Percentiles rank a stretch among this genome's conserved stretches.
Evolutionary conservation across 2,797 vertebrate genomes (phyloP).

Genomic region (Siniperca undulata): DNA sequence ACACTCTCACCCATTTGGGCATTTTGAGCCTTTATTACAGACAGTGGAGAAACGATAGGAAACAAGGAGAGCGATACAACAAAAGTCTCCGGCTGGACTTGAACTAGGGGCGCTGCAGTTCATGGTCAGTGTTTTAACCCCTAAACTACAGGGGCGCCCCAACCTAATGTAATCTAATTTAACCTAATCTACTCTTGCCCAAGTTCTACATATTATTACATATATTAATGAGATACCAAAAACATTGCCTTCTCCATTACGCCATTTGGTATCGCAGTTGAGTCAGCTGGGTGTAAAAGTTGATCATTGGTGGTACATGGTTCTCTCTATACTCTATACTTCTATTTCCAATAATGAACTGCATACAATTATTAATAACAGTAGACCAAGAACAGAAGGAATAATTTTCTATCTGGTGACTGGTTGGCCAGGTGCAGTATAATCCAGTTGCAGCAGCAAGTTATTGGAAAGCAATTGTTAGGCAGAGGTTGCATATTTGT

Average conservation of each 20-base stretch:
- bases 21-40: not conserved
- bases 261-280: not conserved
- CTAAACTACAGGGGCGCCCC: too few species aligned
- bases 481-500: constrained; percentile 12
- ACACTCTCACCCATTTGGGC: not conserved
- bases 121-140: not conserved
- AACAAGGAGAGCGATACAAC: not conserved
- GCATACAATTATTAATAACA: not conserved
- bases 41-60: not conserved
- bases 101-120: not conserved
- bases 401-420: not conserved
- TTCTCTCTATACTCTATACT: too few species aligned
- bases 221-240: too few species aligned
- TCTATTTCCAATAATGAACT: not conserved
- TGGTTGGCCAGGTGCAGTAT: not conserved
- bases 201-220: too few species aligned
- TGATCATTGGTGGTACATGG: not conserved
- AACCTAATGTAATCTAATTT: too few species aligned
- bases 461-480: not conserved
- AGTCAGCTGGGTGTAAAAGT: not conserved
- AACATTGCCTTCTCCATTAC: not conserved
- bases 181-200: too few species aligned
- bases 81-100: too few species aligned
- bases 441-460: not conserved
- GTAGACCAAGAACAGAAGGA: not conserved